phyloP scores from a whole-genome alignment of 2,888 invertebrate species.

The Caenorhabditis sp. region DNA sequence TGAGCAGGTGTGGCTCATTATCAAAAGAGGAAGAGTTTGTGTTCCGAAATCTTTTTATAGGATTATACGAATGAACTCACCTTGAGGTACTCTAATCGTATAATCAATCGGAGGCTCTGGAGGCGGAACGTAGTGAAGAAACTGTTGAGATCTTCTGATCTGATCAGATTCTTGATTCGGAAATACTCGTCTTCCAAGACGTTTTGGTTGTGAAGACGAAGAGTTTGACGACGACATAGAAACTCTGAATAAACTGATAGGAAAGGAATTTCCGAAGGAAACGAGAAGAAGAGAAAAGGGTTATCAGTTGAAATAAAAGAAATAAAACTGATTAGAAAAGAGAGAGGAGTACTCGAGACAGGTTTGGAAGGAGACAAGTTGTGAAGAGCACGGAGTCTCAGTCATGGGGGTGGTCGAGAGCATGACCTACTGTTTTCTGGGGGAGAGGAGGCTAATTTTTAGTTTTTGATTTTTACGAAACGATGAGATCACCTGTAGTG shows the following conservation, averaged over 20 bases:
- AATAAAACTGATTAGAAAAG: slow-evolving; percentile 35
- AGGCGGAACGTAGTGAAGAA: slow-evolving; percentile 56
- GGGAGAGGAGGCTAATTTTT: slow-evolving; percentile 16
- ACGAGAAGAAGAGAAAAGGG: slow-evolving; percentile 1
- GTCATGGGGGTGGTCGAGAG: slow-evolving; percentile 47
- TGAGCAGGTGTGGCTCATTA: neutral
- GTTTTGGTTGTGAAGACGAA: slow-evolving; percentile 53
- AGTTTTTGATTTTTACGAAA: slow-evolving; percentile 35
- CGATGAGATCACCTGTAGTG: neutral
- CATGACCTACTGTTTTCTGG: slow-evolving; percentile 44
- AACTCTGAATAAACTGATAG: slow-evolving; percentile 14
- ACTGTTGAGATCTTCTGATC: slow-evolving; percentile 51
- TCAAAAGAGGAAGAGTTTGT: neutral
- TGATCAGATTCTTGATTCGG: slow-evolving; percentile 47
- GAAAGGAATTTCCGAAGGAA: slow-evolving; percentile 34
- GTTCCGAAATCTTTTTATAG: neutral
- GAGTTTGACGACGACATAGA: slow-evolving; percentile 48
- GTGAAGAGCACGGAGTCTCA: slow-evolving; percentile 35
- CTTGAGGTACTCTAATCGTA: slow-evolving; percentile 61
- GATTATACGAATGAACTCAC: slow-evolving; percentile 9
- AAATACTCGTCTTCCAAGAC: slow-evolving; percentile 59
- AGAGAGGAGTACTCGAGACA: slow-evolving; percentile 21
- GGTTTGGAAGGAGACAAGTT: too few species aligned
- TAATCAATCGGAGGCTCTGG: slow-evolving; percentile 67
- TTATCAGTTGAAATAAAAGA: slow-evolving; percentile 41